These are phyloP conservation scores for Tenthredo notha DNA, from an alignment of 2,888 invertebrate genomes.

Conservation along the genomic window DNA sequence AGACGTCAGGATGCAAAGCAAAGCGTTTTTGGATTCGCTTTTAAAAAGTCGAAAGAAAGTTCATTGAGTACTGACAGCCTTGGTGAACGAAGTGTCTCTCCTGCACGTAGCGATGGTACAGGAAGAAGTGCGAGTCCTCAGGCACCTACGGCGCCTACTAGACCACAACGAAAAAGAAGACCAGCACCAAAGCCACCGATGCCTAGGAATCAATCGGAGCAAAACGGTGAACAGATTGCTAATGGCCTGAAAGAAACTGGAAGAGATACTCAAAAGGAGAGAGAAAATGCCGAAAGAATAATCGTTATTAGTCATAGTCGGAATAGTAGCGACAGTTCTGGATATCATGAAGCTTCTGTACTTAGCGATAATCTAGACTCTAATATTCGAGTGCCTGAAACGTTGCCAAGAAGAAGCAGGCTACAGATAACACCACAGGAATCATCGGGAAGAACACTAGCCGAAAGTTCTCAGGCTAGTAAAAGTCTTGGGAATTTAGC, in stretches of 20 bases:
- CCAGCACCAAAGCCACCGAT: conserved; percentile 82
- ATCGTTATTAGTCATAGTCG: conserved; percentile 84
- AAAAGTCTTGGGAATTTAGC: conserved; percentile 75
- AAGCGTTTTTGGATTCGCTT: conserved; percentile 81
- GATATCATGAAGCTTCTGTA: conserved; percentile 86
- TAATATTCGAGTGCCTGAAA: conserved; percentile 72
- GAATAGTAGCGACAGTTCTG: conserved; percentile 87
- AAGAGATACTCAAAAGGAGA: conserved; percentile 62
- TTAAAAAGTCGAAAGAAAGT: conserved; percentile 78
- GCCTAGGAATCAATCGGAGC: conserved; percentile 30
- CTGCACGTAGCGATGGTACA: conserved; percentile 83
- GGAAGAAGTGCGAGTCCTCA: conserved; percentile 73
- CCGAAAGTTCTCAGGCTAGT: conserved; percentile 73
- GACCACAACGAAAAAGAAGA: conserved; percentile 80
- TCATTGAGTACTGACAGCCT: conserved; percentile 80
- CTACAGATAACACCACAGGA: conserved; percentile 63
- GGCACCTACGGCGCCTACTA: conserved; percentile 77
- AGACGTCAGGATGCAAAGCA: conserved; percentile 79
- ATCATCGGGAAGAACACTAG: conserved; percentile 69
- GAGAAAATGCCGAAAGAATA: conserved; percentile 73
- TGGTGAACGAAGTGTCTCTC: conserved; percentile 80
- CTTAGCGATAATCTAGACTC: conserved; percentile 82
- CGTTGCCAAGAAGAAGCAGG: conserved; percentile 76
- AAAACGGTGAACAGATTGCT: conserved; percentile 54
- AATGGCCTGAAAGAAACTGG: conserved; percentile 65